Conservation (phyloP, 2,113 vertebrate species). For the Piprites chloris region DNA sequence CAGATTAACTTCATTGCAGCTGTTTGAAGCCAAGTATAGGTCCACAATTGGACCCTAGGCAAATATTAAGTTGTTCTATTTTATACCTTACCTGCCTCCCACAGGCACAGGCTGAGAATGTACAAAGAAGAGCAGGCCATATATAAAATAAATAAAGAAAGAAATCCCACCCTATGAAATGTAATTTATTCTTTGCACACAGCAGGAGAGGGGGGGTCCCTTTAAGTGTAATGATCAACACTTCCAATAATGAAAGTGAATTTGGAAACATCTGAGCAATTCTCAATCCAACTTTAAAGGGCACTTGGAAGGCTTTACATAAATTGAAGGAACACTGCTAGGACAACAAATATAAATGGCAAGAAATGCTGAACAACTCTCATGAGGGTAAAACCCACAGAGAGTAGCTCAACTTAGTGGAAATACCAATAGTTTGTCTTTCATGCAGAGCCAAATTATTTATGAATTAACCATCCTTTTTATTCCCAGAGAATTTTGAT, state of each 20-base stretch:
- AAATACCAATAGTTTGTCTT: background rate
- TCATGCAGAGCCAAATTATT: background rate
- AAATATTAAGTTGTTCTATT: background rate
- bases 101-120: background rate
- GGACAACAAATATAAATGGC: background rate
- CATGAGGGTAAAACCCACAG: background rate
- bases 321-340: background rate
- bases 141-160: background rate
- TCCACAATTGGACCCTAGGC: background rate
- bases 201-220: background rate
- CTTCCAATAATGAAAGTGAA: background rate
- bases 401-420: background rate
- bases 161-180: background rate
- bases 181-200: background rate
- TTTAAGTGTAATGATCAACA: background rate
- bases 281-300: background rate
- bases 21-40: background rate
- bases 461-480: background rate
- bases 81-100: background rate
- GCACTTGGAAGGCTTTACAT: background rate
- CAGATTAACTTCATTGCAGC: background rate
- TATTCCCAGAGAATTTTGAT: background rate
- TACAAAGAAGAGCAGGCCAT: background rate
- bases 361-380: background rate
- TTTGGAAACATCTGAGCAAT: background rate